phyloP scores from a whole-genome alignment of 2,888 invertebrate species.

The Alsophila aescularia region DNA sequence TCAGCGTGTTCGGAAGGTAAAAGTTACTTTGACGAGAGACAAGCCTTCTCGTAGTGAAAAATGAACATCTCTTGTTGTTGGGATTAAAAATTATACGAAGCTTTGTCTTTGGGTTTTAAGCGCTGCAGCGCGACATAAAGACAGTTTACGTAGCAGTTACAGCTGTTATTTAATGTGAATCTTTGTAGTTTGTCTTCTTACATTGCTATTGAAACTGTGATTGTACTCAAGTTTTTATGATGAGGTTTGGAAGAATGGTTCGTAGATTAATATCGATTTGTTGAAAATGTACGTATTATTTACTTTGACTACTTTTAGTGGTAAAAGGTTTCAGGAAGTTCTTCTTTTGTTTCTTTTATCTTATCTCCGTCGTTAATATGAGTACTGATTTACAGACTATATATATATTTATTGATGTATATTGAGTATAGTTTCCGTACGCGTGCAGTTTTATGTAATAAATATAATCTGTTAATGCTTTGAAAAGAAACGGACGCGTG shows the following conservation, averaged over 20 bases:
- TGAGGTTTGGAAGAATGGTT: not conserved
- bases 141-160: constrained; percentile 33
- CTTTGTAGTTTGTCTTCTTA: constrained; percentile 26
- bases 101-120: constrained; percentile 56
- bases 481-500: too few relatives aligned
- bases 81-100: constrained; percentile 78
- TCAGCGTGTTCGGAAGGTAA: constrained; percentile 29
- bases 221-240: constrained; percentile 14
- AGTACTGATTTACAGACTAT: too few relatives aligned
- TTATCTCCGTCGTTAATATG: too few relatives aligned
- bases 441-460: too few relatives aligned
- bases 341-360: too few relatives aligned
- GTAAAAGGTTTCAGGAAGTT: too few relatives aligned
- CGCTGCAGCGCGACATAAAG: constrained; percentile 34
- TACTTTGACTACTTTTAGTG: too few relatives aligned
- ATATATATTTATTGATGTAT: too few relatives aligned
- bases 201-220: constrained; percentile 19
- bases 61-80: constrained; percentile 75
- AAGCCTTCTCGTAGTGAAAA: constrained; percentile 67
- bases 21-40: constrained; percentile 34
- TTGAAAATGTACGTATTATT: too few relatives aligned
- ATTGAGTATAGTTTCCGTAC: too few relatives aligned
- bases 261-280: not conserved
- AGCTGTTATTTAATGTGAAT: constrained; percentile 8
- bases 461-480: too few relatives aligned